Evolutionary conservation across 2,797 vertebrate genomes (phyloP).

Genomic region (Sebastes kiyomatsui): DNA sequence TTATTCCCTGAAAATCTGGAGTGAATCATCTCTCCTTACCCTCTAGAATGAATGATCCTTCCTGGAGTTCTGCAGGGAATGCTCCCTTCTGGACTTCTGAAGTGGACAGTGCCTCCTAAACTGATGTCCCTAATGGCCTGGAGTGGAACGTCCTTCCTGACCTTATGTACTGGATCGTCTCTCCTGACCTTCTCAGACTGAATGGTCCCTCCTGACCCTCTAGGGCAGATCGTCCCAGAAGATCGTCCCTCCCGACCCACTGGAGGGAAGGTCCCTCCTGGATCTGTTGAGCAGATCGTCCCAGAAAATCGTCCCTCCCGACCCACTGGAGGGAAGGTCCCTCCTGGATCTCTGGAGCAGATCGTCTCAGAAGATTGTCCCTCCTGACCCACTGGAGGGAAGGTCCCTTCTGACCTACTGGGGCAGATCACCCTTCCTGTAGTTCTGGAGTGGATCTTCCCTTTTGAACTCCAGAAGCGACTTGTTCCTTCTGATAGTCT

Average conservation of each 20-base stretch:
- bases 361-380: too few species aligned
- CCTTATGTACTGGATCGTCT: neutral
- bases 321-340: too few species aligned
- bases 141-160: too few species aligned
- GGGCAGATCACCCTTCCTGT: neutral
- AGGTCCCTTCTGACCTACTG: neutral
- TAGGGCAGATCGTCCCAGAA: too few species aligned
- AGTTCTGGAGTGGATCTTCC: neutral
- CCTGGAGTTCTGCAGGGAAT: too few species aligned
- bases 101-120: neutral
- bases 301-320: too few species aligned
- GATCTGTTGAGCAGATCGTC: too few species aligned
- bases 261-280: too few species aligned
- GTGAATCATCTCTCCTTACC: neutral
- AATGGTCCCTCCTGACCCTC: too few species aligned
- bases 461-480: neutral
- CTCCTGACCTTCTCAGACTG: slow-evolving; percentile 1
- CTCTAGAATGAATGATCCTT: neutral
- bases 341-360: too few species aligned
- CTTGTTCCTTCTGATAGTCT: neutral
- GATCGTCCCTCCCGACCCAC: too few species aligned
- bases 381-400: neutral
- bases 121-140: too few species aligned
- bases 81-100: neutral
- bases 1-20: neutral